phyloP scores from a whole-genome alignment of 2,888 invertebrate species.

The Rhyacophila evoluta region DNA sequence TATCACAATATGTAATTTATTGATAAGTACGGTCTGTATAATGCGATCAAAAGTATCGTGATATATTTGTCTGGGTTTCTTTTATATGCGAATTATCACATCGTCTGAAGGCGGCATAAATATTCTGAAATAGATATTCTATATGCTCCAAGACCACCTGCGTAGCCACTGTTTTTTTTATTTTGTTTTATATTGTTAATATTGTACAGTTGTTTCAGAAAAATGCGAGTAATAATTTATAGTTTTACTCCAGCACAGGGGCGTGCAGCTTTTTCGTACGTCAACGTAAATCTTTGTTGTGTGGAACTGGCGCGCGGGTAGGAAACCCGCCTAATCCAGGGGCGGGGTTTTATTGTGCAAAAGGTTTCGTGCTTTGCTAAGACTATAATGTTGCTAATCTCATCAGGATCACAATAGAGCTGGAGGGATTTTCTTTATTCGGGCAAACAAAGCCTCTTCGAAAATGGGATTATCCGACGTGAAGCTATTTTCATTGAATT shows the following conservation, averaged over 20 bases:
- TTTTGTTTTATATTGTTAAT: neutral
- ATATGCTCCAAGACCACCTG: neutral
- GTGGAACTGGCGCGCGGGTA: constrained; percentile 10
- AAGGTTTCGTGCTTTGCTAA: constrained; percentile 17
- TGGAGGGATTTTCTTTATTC: constrained; percentile 27
- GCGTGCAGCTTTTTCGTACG: constrained; percentile 17
- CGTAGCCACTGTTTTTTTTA: neutral
- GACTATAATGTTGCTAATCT: constrained; percentile 47
- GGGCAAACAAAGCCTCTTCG: constrained; percentile 40
- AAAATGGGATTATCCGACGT: neutral
- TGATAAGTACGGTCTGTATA: too few relatives aligned
- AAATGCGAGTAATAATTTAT: constrained; percentile 10
- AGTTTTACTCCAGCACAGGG: neutral
- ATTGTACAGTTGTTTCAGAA: neutral
- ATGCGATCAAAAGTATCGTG: too few relatives aligned
- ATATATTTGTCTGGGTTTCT: too few relatives aligned
- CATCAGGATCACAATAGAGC: constrained; percentile 43
- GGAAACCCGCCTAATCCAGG: neutral
- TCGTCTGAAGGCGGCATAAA: too few relatives aligned
- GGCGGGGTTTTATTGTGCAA: constrained; percentile 28
- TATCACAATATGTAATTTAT: too few relatives aligned
- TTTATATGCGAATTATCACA: too few relatives aligned
- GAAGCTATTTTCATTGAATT: neutral
- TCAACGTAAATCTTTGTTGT: constrained; percentile 1
- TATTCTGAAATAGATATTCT: too few relatives aligned